A percentile compares a stretch with the other conserved stretches of the same genome.
Conservation (phyloP, 1,140 invertebrate species). For the Sarcophaga peregrina region DNA sequence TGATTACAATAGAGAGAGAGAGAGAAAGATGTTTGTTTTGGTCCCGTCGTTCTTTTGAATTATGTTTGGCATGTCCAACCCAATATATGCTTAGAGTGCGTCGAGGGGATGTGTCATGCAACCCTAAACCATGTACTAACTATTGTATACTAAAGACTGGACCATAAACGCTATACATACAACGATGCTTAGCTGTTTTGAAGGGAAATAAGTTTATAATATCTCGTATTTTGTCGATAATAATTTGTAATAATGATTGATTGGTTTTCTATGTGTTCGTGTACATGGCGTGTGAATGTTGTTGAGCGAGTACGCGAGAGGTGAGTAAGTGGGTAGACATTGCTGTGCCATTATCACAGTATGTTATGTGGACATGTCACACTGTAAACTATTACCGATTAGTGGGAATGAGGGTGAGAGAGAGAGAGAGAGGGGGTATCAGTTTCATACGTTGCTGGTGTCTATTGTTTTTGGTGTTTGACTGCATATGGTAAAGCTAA, state of each 20-base stretch:
- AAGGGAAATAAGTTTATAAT: slow-evolving; percentile 17
- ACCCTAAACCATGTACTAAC: background rate
- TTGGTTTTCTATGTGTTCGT: background rate
- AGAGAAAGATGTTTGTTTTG: background rate
- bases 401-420: background rate
- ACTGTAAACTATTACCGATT: background rate
- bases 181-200: background rate
- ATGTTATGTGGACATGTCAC: background rate
- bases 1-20: background rate
- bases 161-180: too few relatives aligned
- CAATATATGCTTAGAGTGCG: background rate
- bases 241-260: slow-evolving; percentile 27
- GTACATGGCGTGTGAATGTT: too few relatives aligned
- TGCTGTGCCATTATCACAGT: too few relatives aligned
- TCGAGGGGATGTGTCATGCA: background rate
- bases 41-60: slow-evolving; percentile 6
- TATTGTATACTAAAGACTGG: background rate
- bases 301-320: too few relatives aligned
- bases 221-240: background rate
- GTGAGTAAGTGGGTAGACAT: too few relatives aligned
- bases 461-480: background rate
- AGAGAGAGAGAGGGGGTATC: too few relatives aligned
- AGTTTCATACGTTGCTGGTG: background rate
- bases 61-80: background rate
- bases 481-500: background rate